Conservation (phyloP, 2,113 vertebrate genomes). For the Protobothrops mucrosquamatus region DNA sequence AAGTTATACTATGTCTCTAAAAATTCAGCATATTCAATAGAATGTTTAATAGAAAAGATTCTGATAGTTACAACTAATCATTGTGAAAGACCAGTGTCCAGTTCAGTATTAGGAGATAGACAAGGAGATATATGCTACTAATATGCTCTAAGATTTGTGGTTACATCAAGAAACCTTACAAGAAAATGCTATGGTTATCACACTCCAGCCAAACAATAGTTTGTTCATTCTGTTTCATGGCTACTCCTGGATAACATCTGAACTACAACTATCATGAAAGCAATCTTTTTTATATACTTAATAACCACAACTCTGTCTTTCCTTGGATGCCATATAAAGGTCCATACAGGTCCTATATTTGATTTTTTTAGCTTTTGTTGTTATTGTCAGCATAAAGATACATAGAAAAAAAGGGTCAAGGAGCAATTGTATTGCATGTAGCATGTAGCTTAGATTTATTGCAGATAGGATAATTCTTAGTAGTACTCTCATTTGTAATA, state of each 20-base stretch:
- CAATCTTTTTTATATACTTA: not conserved
- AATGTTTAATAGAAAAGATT: conserved; percentile 17
- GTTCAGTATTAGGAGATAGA: not conserved
- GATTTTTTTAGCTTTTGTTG: not conserved
- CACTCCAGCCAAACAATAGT: not conserved
- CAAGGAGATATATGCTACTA: not conserved
- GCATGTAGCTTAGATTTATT: not conserved
- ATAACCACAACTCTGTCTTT: not conserved
- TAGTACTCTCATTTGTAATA: not conserved
- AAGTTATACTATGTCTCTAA: not conserved
- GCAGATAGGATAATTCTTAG: not conserved
- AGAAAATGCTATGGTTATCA: not conserved
- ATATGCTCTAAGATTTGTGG: not conserved
- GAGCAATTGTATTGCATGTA: not conserved
- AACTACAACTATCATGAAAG: not conserved
- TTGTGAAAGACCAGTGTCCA: not conserved
- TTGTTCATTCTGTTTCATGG: not conserved
- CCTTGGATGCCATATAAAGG: not conserved
- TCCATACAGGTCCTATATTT: not conserved
- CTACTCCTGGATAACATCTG: not conserved
- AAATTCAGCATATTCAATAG: not conserved
- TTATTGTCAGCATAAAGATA: not conserved
- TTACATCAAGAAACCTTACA: not conserved
- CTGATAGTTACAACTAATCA: conserved; percentile 2
- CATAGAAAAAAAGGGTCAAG: not conserved